phyloP scores from a whole-genome alignment of 2,888 invertebrate species.

The Cephus pygmeus region DNA sequence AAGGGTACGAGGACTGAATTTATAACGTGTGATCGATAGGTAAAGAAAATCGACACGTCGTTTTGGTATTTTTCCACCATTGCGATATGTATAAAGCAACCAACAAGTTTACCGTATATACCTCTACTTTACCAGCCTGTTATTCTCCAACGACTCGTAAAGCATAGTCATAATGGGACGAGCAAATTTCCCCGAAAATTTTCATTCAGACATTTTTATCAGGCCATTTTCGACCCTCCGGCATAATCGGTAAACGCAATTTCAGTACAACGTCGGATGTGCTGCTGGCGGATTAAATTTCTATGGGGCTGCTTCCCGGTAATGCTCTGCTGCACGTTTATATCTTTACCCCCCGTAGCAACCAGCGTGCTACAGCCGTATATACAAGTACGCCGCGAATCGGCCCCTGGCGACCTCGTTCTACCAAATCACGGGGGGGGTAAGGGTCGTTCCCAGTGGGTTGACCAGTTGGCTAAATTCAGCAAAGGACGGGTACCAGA shows the following conservation, averaged over 20 bases:
- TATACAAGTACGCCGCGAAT: background rate
- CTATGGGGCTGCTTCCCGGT: slow-evolving; percentile 16
- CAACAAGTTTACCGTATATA: background rate
- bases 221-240: slow-evolving; percentile 32
- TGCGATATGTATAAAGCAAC: background rate
- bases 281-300: slow-evolving; percentile 49
- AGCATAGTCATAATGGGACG: background rate
- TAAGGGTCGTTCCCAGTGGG: background rate
- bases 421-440: background rate
- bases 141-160: slow-evolving; percentile 1
- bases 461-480: background rate
- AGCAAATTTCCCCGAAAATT: slow-evolving; percentile 31
- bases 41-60: slow-evolving; percentile 1
- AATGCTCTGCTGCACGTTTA: background rate
- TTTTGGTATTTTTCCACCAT: slow-evolving; percentile 26
- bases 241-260: slow-evolving; percentile 48
- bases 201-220: slow-evolving; percentile 42
- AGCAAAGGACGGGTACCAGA: background rate
- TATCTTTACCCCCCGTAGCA: background rate
- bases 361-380: background rate
- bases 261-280: slow-evolving; percentile 36
- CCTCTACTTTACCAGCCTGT: background rate
- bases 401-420: background rate
- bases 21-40: background rate
- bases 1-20: slow-evolving; percentile 3